Percentiles rank a stretch among this genome's conserved stretches.
Conservation (phyloP, 1,140 invertebrate species). For the Lasaia peninsularis region DNA sequence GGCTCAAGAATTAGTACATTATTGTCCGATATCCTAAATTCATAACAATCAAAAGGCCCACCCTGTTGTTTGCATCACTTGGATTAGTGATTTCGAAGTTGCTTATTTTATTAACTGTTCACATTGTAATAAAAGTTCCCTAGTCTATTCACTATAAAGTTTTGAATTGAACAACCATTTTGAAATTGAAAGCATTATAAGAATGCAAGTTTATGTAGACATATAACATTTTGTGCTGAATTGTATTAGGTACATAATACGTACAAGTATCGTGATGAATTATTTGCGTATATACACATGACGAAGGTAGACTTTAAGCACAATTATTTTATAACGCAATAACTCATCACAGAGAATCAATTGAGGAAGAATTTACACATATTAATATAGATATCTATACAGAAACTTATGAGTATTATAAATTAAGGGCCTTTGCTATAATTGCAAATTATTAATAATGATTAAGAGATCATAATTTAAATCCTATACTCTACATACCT, state of each 20-base stretch:
- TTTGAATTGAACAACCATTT: conserved; percentile 23
- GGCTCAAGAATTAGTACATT: conserved; percentile 56
- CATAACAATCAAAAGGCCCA: conserved; percentile 55
- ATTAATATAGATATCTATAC: conserved; percentile 36
- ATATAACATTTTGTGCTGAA: conserved; percentile 12
- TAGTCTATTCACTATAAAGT: conserved; percentile 15
- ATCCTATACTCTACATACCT: conserved; percentile 56
- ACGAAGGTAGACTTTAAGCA: not conserved
- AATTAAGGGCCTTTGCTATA: conserved; percentile 62
- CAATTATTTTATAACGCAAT: not conserved
- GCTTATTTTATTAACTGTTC: not conserved
- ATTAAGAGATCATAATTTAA: conserved; percentile 77
- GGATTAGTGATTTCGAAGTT: not conserved
- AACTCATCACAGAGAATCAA: conserved; percentile 8
- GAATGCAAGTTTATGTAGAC: conserved; percentile 1
- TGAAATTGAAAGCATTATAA: conserved; percentile 9
- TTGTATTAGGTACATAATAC: not conserved
- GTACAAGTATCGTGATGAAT: not conserved
- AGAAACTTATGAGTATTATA: conserved; percentile 77
- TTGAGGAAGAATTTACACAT: conserved; percentile 14
- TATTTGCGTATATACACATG: not conserved
- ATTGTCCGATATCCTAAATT: conserved; percentile 72
- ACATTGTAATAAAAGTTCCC: not conserved
- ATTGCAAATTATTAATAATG: conserved; percentile 74
- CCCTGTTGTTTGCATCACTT: conserved; percentile 55